Conservation (phyloP, 2,113 vertebrate species). For the Pteruthius melanotis region DNA sequence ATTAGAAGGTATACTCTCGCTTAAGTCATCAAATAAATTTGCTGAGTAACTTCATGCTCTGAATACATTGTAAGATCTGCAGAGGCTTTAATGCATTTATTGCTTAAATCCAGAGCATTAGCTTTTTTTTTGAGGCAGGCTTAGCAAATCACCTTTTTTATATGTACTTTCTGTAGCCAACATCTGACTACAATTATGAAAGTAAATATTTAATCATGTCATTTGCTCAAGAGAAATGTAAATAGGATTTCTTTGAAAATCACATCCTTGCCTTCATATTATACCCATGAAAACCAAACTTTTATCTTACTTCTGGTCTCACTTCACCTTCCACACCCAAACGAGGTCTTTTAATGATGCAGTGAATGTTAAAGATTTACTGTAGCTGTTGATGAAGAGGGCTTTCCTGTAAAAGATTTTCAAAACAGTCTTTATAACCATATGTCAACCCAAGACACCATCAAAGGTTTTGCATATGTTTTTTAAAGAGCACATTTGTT, state of each 20-base stretch:
- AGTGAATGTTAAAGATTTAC: neutral
- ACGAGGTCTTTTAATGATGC: neutral
- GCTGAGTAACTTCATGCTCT: constrained; percentile 54
- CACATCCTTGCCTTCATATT: neutral
- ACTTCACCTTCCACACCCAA: neutral
- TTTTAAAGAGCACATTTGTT: neutral
- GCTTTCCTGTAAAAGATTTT: neutral
- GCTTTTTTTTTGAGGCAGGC: constrained; percentile 37
- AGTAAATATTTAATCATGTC: constrained; percentile 58
- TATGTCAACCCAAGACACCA: too few relatives aligned
- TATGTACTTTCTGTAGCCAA: constrained; percentile 41
- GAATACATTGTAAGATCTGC: constrained; percentile 56
- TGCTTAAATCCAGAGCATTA: constrained; percentile 57
- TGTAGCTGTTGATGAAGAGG: neutral
- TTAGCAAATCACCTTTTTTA: constrained; percentile 50
- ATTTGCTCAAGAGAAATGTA: constrained; percentile 56
- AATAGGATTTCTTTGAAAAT: constrained; percentile 16
- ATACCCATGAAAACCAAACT: neutral
- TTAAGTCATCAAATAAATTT: constrained; percentile 79
- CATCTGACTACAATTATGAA: constrained; percentile 62
- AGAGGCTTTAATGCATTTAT: constrained; percentile 65
- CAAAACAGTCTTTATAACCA: neutral
- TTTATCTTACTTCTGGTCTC: neutral
- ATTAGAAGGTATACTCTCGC: constrained; percentile 75
- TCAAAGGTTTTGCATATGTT: neutral